phyloP scores from a whole-genome alignment of 2,797 vertebrate species.

The Xenentodon cancila region DNA sequence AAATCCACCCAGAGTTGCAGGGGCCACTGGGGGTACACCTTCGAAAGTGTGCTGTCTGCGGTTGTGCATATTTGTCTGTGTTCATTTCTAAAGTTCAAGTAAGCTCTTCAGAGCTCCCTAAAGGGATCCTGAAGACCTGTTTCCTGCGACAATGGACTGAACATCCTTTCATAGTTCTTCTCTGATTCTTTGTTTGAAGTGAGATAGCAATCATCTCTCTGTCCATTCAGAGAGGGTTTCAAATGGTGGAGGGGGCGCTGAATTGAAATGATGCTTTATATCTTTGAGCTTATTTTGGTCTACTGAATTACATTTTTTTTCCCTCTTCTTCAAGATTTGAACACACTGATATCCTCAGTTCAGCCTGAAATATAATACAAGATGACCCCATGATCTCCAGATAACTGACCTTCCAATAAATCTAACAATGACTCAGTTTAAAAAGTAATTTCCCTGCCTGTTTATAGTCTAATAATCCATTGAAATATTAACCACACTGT shows the following conservation, averaged over 20 bases:
- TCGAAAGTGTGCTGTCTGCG: constrained; percentile 32
- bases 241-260: constrained; percentile 22
- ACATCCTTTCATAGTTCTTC: constrained; percentile 34
- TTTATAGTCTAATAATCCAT: constrained; percentile 62
- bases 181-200: constrained; percentile 40
- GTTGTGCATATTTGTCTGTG: constrained; percentile 37
- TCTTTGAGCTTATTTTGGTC: constrained; percentile 16
- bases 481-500: constrained; percentile 70
- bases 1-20: constrained; percentile 27
- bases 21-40: constrained; percentile 36
- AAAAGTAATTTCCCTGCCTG: constrained; percentile 38
- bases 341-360: constrained; percentile 24
- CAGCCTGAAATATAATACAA: constrained; percentile 40
- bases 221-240: constrained; percentile 38
- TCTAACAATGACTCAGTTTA: constrained; percentile 48
- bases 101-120: constrained; percentile 19
- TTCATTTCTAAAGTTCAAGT: constrained; percentile 44
- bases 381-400: constrained; percentile 33
- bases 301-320: constrained; percentile 42
- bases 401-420: constrained; percentile 47
- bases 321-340: constrained; percentile 22
- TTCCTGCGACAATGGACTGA: constrained; percentile 40
- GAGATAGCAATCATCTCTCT: constrained; percentile 49
- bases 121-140: constrained; percentile 20
- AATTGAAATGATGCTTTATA: constrained; percentile 48